Percentiles rank a stretch among this genome's conserved stretches.
Evolutionary conservation across 2,888 invertebrate species (phyloP).

Genomic region (Asteroscopus sphinx): DNA sequence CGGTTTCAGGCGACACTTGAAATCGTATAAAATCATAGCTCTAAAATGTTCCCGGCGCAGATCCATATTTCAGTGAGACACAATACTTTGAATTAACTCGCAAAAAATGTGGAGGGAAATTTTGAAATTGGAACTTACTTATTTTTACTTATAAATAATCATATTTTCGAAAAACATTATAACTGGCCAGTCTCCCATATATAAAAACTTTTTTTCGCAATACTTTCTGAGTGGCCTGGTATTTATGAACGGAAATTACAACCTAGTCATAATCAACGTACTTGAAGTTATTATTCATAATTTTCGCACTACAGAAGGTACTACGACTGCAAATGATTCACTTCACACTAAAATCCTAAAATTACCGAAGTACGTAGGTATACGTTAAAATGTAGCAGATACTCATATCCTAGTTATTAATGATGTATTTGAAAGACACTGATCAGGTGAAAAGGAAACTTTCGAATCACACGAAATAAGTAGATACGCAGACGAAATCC

Average conservation of each 20-base stretch:
- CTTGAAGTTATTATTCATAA: constrained; percentile 37
- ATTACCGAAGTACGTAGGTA: neutral
- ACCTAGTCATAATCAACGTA: constrained; percentile 18
- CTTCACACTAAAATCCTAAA: constrained; percentile 1
- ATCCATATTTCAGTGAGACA: too few relatives aligned
- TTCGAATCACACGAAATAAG: neutral
- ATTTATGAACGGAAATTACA: constrained; percentile 34
- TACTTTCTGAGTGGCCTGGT: too few relatives aligned
- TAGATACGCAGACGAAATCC: neutral
- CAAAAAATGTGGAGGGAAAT: too few relatives aligned
- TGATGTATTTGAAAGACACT: neutral
- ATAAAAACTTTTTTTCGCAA: too few relatives aligned
- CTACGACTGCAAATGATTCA: constrained; percentile 24
- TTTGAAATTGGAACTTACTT: too few relatives aligned
- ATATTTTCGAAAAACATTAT: too few relatives aligned
- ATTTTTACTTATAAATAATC: too few relatives aligned
- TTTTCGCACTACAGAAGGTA: constrained; percentile 11
- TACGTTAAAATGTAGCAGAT: neutral
- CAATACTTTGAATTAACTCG: too few relatives aligned
- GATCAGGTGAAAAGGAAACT: neutral
- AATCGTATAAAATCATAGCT: too few relatives aligned
- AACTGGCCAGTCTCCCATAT: too few relatives aligned
- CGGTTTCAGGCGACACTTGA: too few relatives aligned
- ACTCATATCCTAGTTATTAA: neutral
- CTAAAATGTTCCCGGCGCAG: too few relatives aligned